Percentiles rank a stretch among this genome's conserved stretches.
phyloP scores from a whole-genome alignment of 2,888 invertebrate genomes.

The Eupithecia subfuscata region DNA sequence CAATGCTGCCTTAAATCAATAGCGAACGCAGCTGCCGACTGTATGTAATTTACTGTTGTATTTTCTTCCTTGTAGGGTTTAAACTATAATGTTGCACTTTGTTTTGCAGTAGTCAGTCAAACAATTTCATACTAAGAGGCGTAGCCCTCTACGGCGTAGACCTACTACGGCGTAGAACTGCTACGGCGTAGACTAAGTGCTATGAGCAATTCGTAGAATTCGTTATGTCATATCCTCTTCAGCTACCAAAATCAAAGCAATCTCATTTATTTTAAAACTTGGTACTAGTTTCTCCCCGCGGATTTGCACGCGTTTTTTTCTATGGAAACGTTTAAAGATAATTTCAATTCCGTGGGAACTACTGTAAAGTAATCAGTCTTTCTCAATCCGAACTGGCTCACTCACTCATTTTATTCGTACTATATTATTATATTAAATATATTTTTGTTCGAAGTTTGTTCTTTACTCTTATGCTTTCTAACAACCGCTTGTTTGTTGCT shows the following conservation, averaged over 20 bases:
- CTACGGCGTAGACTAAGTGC: not conserved
- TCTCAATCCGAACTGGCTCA: not conserved
- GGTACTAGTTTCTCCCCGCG: not conserved
- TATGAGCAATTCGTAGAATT: not conserved
- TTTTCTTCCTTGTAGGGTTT: not conserved
- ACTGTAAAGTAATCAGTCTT: not conserved
- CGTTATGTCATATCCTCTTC: not conserved
- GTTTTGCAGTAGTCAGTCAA: not conserved
- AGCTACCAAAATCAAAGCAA: not conserved
- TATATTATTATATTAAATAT: too few species aligned
- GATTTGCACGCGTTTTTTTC: not conserved
- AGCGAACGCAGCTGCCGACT: too few species aligned
- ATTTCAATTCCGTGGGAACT: not conserved
- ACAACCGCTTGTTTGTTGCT: too few species aligned
- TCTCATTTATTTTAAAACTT: not conserved
- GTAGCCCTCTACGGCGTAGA: not conserved
- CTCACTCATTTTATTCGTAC: not conserved
- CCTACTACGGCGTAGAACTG: not conserved
- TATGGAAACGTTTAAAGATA: too few species aligned
- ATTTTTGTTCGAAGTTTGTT: not conserved
- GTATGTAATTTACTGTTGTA: not conserved
- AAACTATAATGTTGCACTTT: not conserved
- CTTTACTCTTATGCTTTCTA: too few species aligned
- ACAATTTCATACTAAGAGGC: not conserved
- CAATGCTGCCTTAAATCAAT: too few species aligned